Percentiles rank a stretch among this genome's conserved stretches.
These are phyloP conservation scores for Helicorthomorpha holstii DNA, from an alignment of 1,140 invertebrate genomes.

Conservation along the genomic window DNA sequence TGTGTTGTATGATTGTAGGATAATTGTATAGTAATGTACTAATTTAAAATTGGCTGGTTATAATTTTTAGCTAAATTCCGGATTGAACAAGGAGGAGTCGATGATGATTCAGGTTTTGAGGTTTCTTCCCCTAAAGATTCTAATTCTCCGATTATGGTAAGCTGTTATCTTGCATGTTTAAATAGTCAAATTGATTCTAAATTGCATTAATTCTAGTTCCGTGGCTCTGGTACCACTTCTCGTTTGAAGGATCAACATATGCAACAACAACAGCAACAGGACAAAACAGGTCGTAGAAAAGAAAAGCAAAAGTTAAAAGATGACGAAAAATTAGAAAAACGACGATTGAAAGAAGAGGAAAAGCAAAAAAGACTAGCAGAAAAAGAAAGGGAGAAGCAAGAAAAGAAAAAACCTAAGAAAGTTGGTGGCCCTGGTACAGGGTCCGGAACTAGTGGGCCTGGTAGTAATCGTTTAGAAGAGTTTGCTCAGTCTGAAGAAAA, in stretches of 20 bases:
- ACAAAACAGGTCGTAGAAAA: constrained; percentile 44
- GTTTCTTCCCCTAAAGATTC: constrained; percentile 46
- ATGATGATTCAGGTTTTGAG: constrained; percentile 48
- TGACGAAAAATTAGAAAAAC: constrained; percentile 56
- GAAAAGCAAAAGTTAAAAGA: constrained; percentile 58
- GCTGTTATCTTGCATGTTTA: too few relatives aligned
- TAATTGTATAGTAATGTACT: too few relatives aligned
- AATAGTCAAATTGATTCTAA: too few relatives aligned
- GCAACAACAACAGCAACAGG: too few relatives aligned
- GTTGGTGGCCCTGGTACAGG: constrained; percentile 28
- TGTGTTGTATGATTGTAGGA: too few relatives aligned
- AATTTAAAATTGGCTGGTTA: too few relatives aligned
- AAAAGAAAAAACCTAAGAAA: constrained; percentile 50
- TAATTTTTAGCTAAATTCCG: constrained; percentile 16
- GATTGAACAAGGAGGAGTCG: constrained; percentile 32
- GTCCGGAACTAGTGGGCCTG: constrained; percentile 20
- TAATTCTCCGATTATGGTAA: constrained; percentile 46
- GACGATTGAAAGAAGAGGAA: constrained; percentile 46
- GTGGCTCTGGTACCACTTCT: too few relatives aligned
- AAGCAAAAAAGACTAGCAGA: constrained; percentile 43
- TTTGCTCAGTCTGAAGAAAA: constrained; percentile 60
- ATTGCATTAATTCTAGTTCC: too few relatives aligned
- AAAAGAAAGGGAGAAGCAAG: constrained; percentile 45
- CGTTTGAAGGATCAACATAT: too few relatives aligned
- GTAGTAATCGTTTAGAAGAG: constrained; percentile 33